Conservation (phyloP, 2,797 vertebrate species). For the Pseudomugil tenellus region DNA sequence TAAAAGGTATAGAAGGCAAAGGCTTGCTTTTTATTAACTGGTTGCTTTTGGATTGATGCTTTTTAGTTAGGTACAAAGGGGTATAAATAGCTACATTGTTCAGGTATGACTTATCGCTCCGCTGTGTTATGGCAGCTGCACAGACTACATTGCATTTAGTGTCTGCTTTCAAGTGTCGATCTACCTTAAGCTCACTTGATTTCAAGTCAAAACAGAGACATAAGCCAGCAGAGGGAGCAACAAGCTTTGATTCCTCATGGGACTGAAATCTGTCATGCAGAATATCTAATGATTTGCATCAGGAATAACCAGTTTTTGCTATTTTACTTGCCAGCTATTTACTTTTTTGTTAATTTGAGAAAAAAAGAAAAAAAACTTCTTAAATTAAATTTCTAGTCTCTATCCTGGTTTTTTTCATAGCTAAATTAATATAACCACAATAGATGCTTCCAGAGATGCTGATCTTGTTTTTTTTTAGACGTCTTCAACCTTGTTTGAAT, state of each 20-base stretch:
- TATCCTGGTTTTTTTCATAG: slow-evolving; percentile 34
- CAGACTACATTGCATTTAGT: slow-evolving; percentile 2
- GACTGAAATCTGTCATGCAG: slow-evolving; percentile 35
- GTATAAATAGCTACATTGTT: background rate
- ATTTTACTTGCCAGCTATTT: background rate
- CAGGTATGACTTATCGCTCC: background rate
- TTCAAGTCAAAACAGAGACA: slow-evolving; percentile 36
- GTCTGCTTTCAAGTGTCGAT: slow-evolving; percentile 14
- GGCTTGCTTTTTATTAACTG: no score
- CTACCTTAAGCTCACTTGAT: slow-evolving; percentile 12
- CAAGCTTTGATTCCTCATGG: slow-evolving; percentile 46
- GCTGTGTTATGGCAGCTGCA: slow-evolving; percentile 1
- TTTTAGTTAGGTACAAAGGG: background rate
- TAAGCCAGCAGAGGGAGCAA: slow-evolving; percentile 69
- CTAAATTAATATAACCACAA: slow-evolving; percentile 42
- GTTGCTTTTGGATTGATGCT: background rate
- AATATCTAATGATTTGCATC: slow-evolving; percentile 24
- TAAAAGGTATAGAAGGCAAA: background rate
- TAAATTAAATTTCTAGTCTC: slow-evolving; percentile 20
- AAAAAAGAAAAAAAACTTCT: background rate
- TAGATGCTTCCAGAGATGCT: slow-evolving; percentile 46
- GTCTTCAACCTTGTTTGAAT: slow-evolving; percentile 20
- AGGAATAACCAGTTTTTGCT: slow-evolving; percentile 2
- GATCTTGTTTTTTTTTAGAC: slow-evolving; percentile 42
- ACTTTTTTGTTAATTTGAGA: background rate